A percentile compares a stretch with the other conserved stretches of the same genome.
These are phyloP conservation scores for Acrocephalus scirpaceus DNA, from an alignment of 2,797 vertebrate species.

Conservation along the genomic window DNA sequence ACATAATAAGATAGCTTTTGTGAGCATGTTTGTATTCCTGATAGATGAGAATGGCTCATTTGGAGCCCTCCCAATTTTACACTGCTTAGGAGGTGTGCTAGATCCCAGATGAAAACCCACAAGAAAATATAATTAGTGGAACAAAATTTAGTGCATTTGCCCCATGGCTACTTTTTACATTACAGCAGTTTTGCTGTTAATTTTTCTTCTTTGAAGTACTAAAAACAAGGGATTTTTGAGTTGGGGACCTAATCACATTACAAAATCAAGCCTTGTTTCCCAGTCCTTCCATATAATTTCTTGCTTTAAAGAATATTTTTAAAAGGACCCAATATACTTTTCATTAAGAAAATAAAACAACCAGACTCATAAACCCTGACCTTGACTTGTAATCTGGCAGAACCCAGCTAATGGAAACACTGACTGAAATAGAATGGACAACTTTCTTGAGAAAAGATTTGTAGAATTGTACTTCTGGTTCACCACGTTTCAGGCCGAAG, in stretches of 20 bases:
- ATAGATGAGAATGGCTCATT: constrained; percentile 41
- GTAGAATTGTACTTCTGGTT: background rate
- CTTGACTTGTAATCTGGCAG: background rate
- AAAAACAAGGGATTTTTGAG: constrained; percentile 31
- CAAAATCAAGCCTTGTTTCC: background rate
- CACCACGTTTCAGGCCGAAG: constrained; percentile 10
- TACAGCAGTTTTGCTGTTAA: constrained; percentile 17
- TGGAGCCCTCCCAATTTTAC: constrained; percentile 31
- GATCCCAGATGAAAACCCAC: constrained; percentile 38
- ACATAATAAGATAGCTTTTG: constrained; percentile 29
- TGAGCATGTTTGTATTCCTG: constrained; percentile 23
- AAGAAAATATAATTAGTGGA: constrained; percentile 60
- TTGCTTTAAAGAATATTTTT: background rate
- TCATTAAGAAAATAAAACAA: background rate
- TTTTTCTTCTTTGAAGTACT: background rate
- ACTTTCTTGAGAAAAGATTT: background rate
- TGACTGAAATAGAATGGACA: background rate
- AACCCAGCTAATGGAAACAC: background rate
- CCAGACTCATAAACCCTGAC: background rate
- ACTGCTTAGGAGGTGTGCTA: constrained; percentile 10
- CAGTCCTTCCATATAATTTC: background rate
- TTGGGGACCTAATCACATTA: constrained; percentile 12
- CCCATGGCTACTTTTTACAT: background rate
- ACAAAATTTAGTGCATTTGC: constrained; percentile 43
- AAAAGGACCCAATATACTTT: background rate